Percentiles rank a stretch among this genome's conserved stretches.
phyloP scores from a whole-genome alignment of 2,113 vertebrate genomes.

The Euleptes europaea region DNA sequence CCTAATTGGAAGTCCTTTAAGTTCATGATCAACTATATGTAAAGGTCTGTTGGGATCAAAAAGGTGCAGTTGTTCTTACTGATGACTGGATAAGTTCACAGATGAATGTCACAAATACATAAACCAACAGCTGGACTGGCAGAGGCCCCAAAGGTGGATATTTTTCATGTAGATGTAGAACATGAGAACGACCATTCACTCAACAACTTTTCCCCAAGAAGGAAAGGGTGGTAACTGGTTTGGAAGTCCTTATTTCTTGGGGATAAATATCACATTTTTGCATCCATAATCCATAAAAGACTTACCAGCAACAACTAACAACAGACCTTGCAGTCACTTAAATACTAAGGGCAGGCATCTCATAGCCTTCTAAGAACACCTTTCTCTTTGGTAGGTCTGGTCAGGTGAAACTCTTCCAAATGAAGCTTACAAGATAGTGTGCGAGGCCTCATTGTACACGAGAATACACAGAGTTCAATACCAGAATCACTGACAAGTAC shows the following conservation, averaged over 20 bases:
- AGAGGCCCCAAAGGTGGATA: not conserved
- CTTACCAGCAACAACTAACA: not conserved
- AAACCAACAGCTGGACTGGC: not conserved
- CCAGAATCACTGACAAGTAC: not conserved
- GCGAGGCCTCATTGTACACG: not conserved
- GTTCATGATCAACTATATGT: not conserved
- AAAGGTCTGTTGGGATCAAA: not conserved
- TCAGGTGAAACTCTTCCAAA: not conserved
- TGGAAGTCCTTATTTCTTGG: not conserved
- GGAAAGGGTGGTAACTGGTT: not conserved
- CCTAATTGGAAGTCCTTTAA: not conserved
- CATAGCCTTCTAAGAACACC: not conserved
- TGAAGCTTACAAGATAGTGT: not conserved
- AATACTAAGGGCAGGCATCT: not conserved
- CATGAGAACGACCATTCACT: not conserved
- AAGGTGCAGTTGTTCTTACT: not conserved
- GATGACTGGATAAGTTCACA: not conserved
- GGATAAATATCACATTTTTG: not conserved
- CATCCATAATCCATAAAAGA: not conserved
- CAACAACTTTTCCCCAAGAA: not conserved
- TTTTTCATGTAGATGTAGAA: not conserved
- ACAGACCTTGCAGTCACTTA: not conserved
- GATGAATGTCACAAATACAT: not conserved
- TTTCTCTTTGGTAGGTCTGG: not conserved
- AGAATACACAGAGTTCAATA: not conserved